Evolutionary conservation across 1,140 invertebrate species (phyloP), one percentile per base, ranked within the genome.

Genomic region (Musca domestica): DNA sequence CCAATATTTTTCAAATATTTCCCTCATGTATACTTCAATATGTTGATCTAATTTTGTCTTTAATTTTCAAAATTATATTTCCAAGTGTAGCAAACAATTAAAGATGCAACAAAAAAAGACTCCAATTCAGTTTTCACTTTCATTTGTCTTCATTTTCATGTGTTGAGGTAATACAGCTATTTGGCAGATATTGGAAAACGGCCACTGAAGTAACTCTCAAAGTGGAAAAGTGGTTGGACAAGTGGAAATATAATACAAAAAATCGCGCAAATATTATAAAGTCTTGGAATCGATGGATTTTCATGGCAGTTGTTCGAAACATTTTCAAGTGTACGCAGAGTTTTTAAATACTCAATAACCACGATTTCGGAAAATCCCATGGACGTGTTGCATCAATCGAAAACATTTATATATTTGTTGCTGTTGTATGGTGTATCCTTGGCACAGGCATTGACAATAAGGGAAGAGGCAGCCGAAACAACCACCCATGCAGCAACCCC

Each of bases 401-500:
- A 20, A 5, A 9, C 20, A 54, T 10, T 54, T 23, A 54, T 23
- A 23, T 54, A 54, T 54, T 25, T 54, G 7, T 4, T 15, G 17
- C 6, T 61, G 6, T 6, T 19, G n/a, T 10, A 19, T 34, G 30
- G 34, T 10, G 6, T 61, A 1, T 51, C n/a, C n/a, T 19, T 61
- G n/a, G 41, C 56, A 6, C 19, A 20, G n/a, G 30, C 15, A 5
- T 41, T 61, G 3, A 61, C 56, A 0, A 61, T 61, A 19, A 34
- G 56, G 14, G 27, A 34, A 19, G 27, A 61, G 20, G 27, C 30
- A 34, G n/a, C 17, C 12, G 27, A 34, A 0, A 17, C 5, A 34
- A 19, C 15, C 7, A 61, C 15, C 76, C 76, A 0, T n/a, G n/a
- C n/a, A n/a, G n/a, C n/a, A n/a, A n/a, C n/a, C 71, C 70, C 30